phyloP scores from a whole-genome alignment of 2,797 vertebrate genomes.

The Xerus rutilus region DNA sequence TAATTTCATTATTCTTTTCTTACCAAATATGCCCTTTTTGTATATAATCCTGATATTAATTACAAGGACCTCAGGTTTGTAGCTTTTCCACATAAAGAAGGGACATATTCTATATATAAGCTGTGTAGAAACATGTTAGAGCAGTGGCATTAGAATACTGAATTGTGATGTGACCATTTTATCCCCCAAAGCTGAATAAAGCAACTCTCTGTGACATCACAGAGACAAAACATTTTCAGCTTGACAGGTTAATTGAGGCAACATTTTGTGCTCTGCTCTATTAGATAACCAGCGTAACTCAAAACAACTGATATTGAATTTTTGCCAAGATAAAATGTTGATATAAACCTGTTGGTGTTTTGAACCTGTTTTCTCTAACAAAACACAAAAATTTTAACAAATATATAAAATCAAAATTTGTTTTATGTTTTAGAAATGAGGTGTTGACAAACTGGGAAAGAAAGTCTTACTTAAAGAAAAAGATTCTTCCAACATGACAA shows the following conservation, averaged over 20 bases:
- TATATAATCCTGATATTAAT: not conserved
- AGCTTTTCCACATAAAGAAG: not conserved
- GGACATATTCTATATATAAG: not conserved
- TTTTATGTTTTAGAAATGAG: conserved; percentile 31
- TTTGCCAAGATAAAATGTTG: conserved; percentile 32
- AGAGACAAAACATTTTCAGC: conserved; percentile 46
- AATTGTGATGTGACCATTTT: conserved; percentile 29
- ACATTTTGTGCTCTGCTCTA: not conserved
- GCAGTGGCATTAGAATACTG: not conserved
- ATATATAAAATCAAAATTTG: conserved; percentile 29
- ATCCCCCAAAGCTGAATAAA: conserved; percentile 54
- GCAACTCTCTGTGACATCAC: conserved; percentile 9
- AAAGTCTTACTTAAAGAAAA: conserved; percentile 30
- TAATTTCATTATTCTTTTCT: not conserved
- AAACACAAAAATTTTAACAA: conserved; percentile 10
- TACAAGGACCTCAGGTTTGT: not conserved
- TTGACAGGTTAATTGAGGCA: conserved; percentile 48
- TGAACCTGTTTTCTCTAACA: conserved; percentile 20
- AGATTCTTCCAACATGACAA: conserved; percentile 45
- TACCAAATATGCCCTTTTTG: not conserved
- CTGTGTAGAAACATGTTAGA: not conserved
- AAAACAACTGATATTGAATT: conserved; percentile 17
- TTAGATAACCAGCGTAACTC: conserved; percentile 20
- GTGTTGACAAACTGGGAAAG: not conserved
- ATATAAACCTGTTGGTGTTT: conserved; percentile 24